Evolutionary conservation across 2,113 vertebrate genomes (phyloP), one percentile per base, ranked within the genome.

Genomic region (Plecotus auritus): DNA sequence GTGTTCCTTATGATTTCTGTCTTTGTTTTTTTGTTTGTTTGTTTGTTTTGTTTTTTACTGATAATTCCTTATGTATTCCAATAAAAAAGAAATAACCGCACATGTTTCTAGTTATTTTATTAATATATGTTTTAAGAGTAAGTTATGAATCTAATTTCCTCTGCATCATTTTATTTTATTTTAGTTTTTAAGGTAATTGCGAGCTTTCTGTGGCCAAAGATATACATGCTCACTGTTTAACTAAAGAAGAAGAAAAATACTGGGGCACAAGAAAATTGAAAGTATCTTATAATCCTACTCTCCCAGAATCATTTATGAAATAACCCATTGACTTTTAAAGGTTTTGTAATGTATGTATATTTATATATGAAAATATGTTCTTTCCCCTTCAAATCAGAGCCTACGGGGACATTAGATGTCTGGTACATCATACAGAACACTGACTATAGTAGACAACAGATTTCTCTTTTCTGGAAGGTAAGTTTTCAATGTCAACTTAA

Each of bases 381-480:
- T 73, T 74, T 45, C 3, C 35, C 0, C 30, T 92, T 92, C 56
- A 28, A 4, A 67, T 35, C 96, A 99, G 98, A 26, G 16, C 98
- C 98, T 0, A 64, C 17, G 0, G 98, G 97, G 18, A 94, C 17
- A 20, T 89, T 97, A 91, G 97, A 98, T 7, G 20, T 98, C 26
- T 99, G 98, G 98, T 98, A 98, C 95, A 81, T 2, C 10, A 97
- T 74, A 87, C 64, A 96, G 54, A 88, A 96, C 0, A 1, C 97
- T 28, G 94, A 45, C 42, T 5, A 67, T 0, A 73, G 77, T 1
- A 77, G 9, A 32, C 98, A 98, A 94, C 98, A 83, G 40, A 93
- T 98, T 87, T 98, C 98, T 49, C 64, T 99, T 0, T 98, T 98
- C 12, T 99, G 98, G 98, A 98, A 99, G 98, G 98, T 99, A 94